Evolutionary conservation across 2,797 vertebrate genomes (phyloP).

Genomic region (Labroides dimidiatus): DNA sequence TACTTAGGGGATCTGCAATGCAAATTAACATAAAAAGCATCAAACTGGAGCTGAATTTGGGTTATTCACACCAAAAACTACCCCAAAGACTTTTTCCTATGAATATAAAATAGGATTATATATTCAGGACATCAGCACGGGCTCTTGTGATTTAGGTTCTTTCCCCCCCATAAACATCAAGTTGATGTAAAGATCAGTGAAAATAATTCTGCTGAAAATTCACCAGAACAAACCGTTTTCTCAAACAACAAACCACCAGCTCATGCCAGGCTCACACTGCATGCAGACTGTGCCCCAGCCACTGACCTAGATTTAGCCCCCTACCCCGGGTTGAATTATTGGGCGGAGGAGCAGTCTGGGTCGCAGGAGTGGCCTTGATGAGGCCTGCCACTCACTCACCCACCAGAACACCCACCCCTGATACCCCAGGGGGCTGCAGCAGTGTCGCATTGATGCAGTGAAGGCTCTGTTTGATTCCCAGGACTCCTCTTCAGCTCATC

Average conservation of each 20-base stretch:
- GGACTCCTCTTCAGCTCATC: background rate
- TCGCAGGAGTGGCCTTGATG: slow-evolving; percentile 54
- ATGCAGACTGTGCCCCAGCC: slow-evolving; percentile 57
- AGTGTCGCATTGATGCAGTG: slow-evolving; percentile 8
- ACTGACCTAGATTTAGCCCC: slow-evolving; percentile 74
- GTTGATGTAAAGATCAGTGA: slow-evolving; percentile 6
- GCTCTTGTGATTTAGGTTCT: background rate
- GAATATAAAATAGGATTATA: slow-evolving; percentile 51
- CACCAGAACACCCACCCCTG: slow-evolving; percentile 13
- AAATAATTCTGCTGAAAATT: slow-evolving; percentile 31
- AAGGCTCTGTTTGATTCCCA: background rate
- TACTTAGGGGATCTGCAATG: slow-evolving; percentile 43
- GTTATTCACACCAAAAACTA: slow-evolving; percentile 25
- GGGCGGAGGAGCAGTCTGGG: slow-evolving; percentile 65
- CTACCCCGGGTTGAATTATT: slow-evolving; percentile 46
- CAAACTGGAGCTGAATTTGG: slow-evolving; percentile 36
- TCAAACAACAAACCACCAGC: slow-evolving; percentile 1
- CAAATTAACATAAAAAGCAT: slow-evolving; percentile 52
- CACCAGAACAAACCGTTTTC: slow-evolving; percentile 3
- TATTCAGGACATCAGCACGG: background rate
- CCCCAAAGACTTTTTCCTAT: slow-evolving; percentile 36
- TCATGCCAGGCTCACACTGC: slow-evolving; percentile 19
- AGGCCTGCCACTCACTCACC: slow-evolving; percentile 53
- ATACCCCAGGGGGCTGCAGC: slow-evolving; percentile 20
- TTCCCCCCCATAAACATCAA: background rate